Evolutionary conservation across 2,888 invertebrate species (phyloP), one percentile per base, ranked within the genome.

Genomic region (Ophion slaviceki): DNA sequence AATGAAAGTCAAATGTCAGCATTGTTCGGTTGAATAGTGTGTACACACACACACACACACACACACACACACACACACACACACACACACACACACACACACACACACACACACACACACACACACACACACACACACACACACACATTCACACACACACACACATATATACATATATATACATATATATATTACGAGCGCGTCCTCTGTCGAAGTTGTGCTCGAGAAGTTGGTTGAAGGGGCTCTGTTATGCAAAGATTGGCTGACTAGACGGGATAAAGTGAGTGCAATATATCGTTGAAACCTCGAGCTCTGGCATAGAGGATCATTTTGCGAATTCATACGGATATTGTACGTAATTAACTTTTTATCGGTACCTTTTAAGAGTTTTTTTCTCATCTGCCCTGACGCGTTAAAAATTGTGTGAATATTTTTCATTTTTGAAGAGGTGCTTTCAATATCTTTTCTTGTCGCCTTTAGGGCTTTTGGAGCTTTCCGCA

Each of bases 361-460:
- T 80, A 84, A 81, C 78, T 80, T 84, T 84, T 84, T 84, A 84
- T 83, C 78, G 32, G 66, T 71, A 78, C 67, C 7, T 40, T 67
- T 17, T 0, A 5, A 53, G 17, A 53, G 14, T 7, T 40, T 67
- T 40, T 67, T 76, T 59, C 70, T 36, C 53, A 62, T 59, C 47
- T 40, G 2, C 57, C 20, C 53, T 20, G 74, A 68, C n/a, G 45
- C 70, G 68, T 61, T 7, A 45, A 66, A 77, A 77, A 78, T 61
- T 78, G 80, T 70, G 24, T 66, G 64, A 76, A 82, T 77, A 80
- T 70, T 71, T 68, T 57, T 32, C 8, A 75, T 72, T 75, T 59
- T 72, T n/a, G 24, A 68, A 77, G 59, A 40, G 67, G 61, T 47
- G 14, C 45, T 45, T 53, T 24, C 68, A 14, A 40, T 11, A 20